Evolutionary conservation across 1,140 invertebrate genomes (phyloP).

Genomic region (Penaeus vannamei): DNA sequence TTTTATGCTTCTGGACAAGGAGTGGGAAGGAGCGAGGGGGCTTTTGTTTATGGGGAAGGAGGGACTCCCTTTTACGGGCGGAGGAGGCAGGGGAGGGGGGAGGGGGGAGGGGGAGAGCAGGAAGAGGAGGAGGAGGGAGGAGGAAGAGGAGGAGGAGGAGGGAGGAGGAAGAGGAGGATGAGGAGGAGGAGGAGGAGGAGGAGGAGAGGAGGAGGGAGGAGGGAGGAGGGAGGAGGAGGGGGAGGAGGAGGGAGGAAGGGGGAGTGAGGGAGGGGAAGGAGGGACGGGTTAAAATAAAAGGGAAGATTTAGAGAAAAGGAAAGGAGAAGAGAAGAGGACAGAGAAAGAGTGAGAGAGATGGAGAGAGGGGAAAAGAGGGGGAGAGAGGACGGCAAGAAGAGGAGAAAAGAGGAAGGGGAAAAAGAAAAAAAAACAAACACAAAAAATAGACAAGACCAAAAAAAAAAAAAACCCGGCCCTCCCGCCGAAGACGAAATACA

Average conservation of each 20-base stretch:
- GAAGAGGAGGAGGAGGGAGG: not conserved
- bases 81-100: not conserved
- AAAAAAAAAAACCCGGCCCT: too few relatives aligned
- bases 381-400: too few relatives aligned
- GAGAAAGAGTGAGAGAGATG: not conserved
- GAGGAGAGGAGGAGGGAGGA: not conserved
- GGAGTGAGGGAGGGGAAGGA: not conserved
- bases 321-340: not conserved
- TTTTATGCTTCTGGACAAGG: too few relatives aligned
- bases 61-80: not conserved
- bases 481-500: too few relatives aligned
- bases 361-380: not conserved
- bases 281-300: not conserved
- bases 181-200: constrained; percentile 8
- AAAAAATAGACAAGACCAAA: too few relatives aligned
- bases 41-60: too few relatives aligned
- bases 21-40: too few relatives aligned
- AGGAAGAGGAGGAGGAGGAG: not conserved
- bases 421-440: too few relatives aligned
- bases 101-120: not conserved
- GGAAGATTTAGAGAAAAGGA: not conserved
- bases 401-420: too few relatives aligned
- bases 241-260: not conserved
- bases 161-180: not conserved
- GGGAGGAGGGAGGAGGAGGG: constrained; percentile 16